phyloP scores from a whole-genome alignment of 2,888 invertebrate species.

The Cartodere bifasciata region DNA sequence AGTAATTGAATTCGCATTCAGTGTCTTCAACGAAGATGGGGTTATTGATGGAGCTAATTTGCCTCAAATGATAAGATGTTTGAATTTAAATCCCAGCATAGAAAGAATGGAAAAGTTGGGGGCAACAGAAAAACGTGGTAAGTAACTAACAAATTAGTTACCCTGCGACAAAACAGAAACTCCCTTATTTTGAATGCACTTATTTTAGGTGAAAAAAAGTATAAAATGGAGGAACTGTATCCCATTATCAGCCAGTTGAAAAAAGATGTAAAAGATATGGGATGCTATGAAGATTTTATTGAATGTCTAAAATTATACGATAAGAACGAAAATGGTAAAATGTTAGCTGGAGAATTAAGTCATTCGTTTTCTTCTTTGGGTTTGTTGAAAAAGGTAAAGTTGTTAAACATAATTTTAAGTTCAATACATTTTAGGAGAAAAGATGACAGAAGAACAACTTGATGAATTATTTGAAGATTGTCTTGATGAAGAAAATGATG shows the following conservation, averaged over 20 bases:
- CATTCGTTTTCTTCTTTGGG: conserved; percentile 89
- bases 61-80: conserved; percentile 81
- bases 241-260: conserved; percentile 86
- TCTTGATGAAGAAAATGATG: conserved; percentile 84
- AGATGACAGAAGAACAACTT: conserved; percentile 63
- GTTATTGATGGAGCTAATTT: conserved; percentile 81
- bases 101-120: conserved; percentile 86
- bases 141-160: too few relatives aligned
- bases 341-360: conserved; percentile 90
- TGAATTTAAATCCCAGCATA: conserved; percentile 88
- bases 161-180: too few relatives aligned
- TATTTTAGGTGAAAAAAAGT: conserved; percentile 62
- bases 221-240: conserved; percentile 91
- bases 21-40: conserved; percentile 50
- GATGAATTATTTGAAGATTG: conserved; percentile 72
- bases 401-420: background rate
- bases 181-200: too few relatives aligned
- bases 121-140: conserved; percentile 59
- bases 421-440: conserved; percentile 52
- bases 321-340: conserved; percentile 90
- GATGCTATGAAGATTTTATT: conserved; percentile 96
- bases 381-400: conserved; percentile 32
- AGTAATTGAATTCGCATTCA: conserved; percentile 28
- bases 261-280: conserved; percentile 84
- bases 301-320: conserved; percentile 99